phyloP scores from a whole-genome alignment of 1,140 invertebrate genomes.

The Pomacea maculata region DNA sequence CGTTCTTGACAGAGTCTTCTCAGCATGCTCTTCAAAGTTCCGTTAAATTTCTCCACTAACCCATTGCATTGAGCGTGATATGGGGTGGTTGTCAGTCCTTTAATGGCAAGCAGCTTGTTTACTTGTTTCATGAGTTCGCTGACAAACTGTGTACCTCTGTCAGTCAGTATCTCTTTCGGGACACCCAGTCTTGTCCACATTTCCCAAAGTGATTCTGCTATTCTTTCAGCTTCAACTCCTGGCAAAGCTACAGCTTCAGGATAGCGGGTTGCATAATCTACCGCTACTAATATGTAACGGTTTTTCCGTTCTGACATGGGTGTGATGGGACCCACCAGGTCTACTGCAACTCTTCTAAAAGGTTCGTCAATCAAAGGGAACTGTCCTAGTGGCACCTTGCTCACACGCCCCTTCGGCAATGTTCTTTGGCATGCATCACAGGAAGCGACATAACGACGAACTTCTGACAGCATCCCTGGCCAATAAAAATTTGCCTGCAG shows the following conservation, averaged over 20 bases:
- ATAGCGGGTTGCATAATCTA: slow-evolving; percentile 43
- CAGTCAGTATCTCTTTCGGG: slow-evolving; percentile 51
- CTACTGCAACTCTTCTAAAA: slow-evolving; percentile 40
- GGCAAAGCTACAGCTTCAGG: slow-evolving; percentile 36
- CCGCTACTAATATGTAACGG: slow-evolving; percentile 32
- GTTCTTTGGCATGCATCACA: slow-evolving; percentile 41
- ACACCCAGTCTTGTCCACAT: slow-evolving; percentile 63
- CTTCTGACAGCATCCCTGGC: too few relatives aligned
- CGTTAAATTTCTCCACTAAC: slow-evolving; percentile 45
- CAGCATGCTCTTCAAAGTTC: slow-evolving; percentile 34
- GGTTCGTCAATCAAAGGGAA: slow-evolving; percentile 35
- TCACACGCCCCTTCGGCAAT: slow-evolving; percentile 30
- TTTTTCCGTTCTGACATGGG: slow-evolving; percentile 32
- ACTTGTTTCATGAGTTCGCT: slow-evolving; percentile 26
- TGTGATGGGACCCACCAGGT: slow-evolving; percentile 32
- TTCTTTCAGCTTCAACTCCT: slow-evolving; percentile 28
- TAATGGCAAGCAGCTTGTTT: slow-evolving; percentile 21
- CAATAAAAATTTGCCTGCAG: neutral
- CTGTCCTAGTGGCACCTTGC: slow-evolving; percentile 31
- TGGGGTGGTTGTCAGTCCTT: slow-evolving; percentile 27
- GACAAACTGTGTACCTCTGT: slow-evolving; percentile 40
- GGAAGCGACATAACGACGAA: too few relatives aligned
- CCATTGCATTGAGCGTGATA: slow-evolving; percentile 46
- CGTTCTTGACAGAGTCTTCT: neutral
- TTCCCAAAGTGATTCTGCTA: slow-evolving; percentile 35